Percentiles rank a stretch among this genome's conserved stretches.
Conservation (phyloP, 2,113 vertebrate genomes). For the Barbus barbus region DNA sequence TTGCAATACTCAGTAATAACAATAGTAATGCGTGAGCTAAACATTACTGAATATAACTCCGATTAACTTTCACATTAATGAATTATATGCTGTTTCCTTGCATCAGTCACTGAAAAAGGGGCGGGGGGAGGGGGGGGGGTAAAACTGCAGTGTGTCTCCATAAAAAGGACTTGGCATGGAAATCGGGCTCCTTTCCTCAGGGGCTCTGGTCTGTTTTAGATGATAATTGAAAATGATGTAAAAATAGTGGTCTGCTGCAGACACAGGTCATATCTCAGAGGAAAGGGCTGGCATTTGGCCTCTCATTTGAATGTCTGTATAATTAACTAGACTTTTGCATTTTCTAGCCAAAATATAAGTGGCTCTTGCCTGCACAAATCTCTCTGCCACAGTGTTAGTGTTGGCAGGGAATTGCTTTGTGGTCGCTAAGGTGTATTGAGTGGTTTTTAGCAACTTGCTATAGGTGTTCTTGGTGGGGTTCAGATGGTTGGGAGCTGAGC, state of each 20-base stretch:
- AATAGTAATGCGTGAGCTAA: too few species aligned
- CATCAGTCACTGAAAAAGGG: slow-evolving; percentile 34
- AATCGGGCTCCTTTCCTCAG: slow-evolving; percentile 68
- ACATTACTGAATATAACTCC: neutral
- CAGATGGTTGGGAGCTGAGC: neutral
- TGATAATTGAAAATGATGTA: slow-evolving; percentile 79
- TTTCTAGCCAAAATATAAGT: slow-evolving; percentile 3
- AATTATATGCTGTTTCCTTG: slow-evolving; percentile 37
- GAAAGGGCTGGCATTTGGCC: slow-evolving; percentile 68
- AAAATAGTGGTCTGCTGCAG: slow-evolving; percentile 71
- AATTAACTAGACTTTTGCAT: slow-evolving; percentile 61
- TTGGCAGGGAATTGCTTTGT: slow-evolving; percentile 5
- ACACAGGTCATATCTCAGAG: slow-evolving; percentile 68
- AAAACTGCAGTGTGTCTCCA: slow-evolving; percentile 63
- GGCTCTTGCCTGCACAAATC: neutral
- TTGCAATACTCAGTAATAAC: neutral
- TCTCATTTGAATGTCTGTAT: slow-evolving; percentile 71
- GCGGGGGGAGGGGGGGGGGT: slow-evolving; percentile 3
- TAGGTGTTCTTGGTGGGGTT: neutral
- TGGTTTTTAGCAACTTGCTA: neutral
- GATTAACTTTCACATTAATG: neutral
- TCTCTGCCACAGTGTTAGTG: neutral
- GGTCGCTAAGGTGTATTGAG: neutral
- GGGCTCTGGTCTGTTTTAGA: slow-evolving; percentile 66
- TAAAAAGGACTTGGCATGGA: slow-evolving; percentile 67